Percentiles rank a stretch among this genome's conserved stretches.
These are phyloP conservation scores for Rotaria sp. DNA, from an alignment of 2,888 invertebrate species.

Conservation along the genomic window DNA sequence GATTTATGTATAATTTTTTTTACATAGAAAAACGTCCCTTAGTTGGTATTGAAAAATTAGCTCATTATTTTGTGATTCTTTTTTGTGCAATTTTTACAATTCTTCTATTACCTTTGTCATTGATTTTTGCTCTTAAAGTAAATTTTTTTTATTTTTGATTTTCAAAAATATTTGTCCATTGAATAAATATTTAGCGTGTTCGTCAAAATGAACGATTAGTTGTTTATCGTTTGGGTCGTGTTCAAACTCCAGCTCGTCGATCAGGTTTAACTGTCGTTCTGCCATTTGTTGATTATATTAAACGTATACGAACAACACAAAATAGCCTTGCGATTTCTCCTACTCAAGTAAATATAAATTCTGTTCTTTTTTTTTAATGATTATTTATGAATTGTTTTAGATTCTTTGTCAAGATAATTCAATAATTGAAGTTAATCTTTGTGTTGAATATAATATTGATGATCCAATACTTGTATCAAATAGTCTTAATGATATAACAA, in stretches of 20 bases:
- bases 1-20: not conserved
- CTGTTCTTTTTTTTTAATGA: not conserved
- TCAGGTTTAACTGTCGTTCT: constrained; percentile 31
- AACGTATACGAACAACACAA: not conserved
- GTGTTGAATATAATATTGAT: constrained; percentile 15
- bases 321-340: not conserved
- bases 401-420: constrained; percentile 5
- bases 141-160: not conserved
- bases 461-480: constrained; percentile 14
- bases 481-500: constrained; percentile 1
- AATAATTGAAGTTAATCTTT: not conserved
- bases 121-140: constrained; percentile 34
- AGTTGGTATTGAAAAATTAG: constrained; percentile 27
- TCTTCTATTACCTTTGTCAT: constrained; percentile 31
- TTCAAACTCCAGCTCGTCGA: not conserved
- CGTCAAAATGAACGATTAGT: constrained; percentile 35
- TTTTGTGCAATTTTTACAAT: constrained; percentile 26
- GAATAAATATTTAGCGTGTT: constrained; percentile 29
- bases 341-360: not conserved
- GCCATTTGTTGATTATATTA: constrained; percentile 35
- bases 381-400: not conserved
- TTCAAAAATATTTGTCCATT: no score
- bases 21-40: not conserved
- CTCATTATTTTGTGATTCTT: constrained; percentile 5
- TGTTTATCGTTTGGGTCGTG: constrained; percentile 38